phyloP scores from a whole-genome alignment of 2,797 vertebrate genomes.

The Synaphobranchus kaupii region DNA sequence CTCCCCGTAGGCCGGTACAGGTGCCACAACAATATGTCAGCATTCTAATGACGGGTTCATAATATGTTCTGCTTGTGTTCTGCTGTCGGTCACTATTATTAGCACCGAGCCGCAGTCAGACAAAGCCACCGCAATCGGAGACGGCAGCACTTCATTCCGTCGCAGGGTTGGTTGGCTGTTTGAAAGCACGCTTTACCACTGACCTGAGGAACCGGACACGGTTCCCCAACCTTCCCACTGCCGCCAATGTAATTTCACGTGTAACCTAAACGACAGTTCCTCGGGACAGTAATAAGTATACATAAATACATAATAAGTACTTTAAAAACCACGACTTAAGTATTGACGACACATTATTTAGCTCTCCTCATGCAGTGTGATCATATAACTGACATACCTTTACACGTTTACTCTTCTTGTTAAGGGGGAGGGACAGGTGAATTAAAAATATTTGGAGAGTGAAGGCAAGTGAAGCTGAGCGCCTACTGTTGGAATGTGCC shows the following conservation, averaged over 20 bases:
- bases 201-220: not conserved
- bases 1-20: slow-evolving; percentile 55
- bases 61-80: slow-evolving; percentile 63
- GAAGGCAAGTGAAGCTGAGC: not conserved
- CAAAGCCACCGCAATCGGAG: slow-evolving; percentile 18
- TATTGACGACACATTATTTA: not conserved
- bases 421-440: not conserved
- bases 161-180: not conserved
- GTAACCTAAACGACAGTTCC: too few species aligned
- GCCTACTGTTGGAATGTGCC: not conserved
- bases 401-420: not conserved
- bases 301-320: too few species aligned
- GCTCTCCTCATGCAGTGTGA: not conserved
- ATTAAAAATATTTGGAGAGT: not conserved
- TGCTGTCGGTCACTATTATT: slow-evolving; percentile 51
- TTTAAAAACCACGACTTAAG: not conserved
- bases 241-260: not conserved
- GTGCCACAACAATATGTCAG: slow-evolving; percentile 64
- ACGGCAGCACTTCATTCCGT: not conserved
- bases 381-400: not conserved
- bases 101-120: slow-evolving; percentile 53
- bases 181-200: not conserved
- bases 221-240: not conserved
- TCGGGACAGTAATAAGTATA: too few species aligned
- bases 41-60: slow-evolving; percentile 54